Base-by-base conservation (phyloP, 2,113 vertebrate species). In the Caloenas nicobarica region DNA sequence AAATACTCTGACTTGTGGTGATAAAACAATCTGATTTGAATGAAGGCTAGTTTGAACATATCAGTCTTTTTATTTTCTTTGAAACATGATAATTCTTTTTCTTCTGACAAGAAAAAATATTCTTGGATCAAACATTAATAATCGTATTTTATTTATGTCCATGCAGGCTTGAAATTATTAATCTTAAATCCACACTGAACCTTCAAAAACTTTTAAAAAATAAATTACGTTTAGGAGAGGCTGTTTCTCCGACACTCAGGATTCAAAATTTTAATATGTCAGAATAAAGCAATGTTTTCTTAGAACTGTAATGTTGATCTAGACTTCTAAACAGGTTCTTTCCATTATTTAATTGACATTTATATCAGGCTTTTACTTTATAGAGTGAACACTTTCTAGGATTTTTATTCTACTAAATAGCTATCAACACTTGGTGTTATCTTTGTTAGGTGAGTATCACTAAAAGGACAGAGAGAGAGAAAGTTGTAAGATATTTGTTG, bases 171-270 rank as follows among this genome's bases (percentile, higher is more conserved):
- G 71, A 96, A 97, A 96, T 94, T 94, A 53, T 94, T 97, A 56
- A 91, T 78, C 84, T 81, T 92, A 96, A 97, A 95, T 97, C 50
- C 54, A 84, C 58, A 46, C 10, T 92, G 77, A 97, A 95, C 77
- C 72, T 95, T 88, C 91, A 68, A 81, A 97, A 97, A 95, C 36
- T n/a, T 95, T 95, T 89, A 70, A 97, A 97, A 97, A 95, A 46
- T 85, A 80, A 94, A 89, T 86, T 97, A 87, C 16, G 70, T 89
- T 91, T 89, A 89, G 50, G 36, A 88, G 17, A 90, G 17, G 11
- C 8, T 94, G 23, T 73, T 93, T 85, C 22, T 51, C 33, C 5
- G 81, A 14, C 2, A 26, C 60, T 80, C 48, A 87, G 46, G 48
- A 79, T 85, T 11, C 44, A 87, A 94, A 96, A 95, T 79, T 94